Evolutionary conservation across 1,140 invertebrate species (phyloP), one percentile per base, ranked within the genome.

Genomic region (Trypoxylus dichotomus): DNA sequence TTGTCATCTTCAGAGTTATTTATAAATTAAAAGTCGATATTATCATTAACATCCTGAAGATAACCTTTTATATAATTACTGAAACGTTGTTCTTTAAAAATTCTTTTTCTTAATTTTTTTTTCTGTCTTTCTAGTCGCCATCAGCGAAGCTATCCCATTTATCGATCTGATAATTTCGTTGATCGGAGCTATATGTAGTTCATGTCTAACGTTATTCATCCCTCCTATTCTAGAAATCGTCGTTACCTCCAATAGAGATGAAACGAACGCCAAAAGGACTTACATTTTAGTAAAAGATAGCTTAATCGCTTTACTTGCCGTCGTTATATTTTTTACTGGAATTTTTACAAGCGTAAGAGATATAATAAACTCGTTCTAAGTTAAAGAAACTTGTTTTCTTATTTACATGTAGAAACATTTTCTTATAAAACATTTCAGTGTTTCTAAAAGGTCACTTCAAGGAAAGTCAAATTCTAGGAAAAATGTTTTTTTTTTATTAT

Each of bases 361-460:
- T 74, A 74, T 74, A 74, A 68, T 68, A 68, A 68, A 68, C 24
- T 68, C 60, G 8, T 68, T 68, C 25, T 68, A 68, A 54, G n/a
- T n/a, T n/a, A 54, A n/a, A 54, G 3, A n/a, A 54, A 15, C 15
- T n/a, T 5, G 47, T n/a, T n/a, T 54, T 54, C 15, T n/a, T 54
- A 32, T 32, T 32, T 32, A 7, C 2, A 3, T 32, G 7, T 32
- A 3, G 7, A 2, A 2, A 32, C 7, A 7, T 2, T 32, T 32
- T 32, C 7, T 32, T 2, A 3, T 2, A 32, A 32, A 32, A 32
- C 32, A 7, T 3, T 7, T 32, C 7, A 32, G 7, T 32, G 7
- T 32, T 32, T 32, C 2, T 32, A 32, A 32, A 32, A 7, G 7
- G 32, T 3, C 7, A 32, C 7, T 32, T 32, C 32, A 32, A 32